Evolutionary conservation across 2,797 vertebrate species (phyloP).

Genomic region (Hippoglossus hippoglossus): DNA sequence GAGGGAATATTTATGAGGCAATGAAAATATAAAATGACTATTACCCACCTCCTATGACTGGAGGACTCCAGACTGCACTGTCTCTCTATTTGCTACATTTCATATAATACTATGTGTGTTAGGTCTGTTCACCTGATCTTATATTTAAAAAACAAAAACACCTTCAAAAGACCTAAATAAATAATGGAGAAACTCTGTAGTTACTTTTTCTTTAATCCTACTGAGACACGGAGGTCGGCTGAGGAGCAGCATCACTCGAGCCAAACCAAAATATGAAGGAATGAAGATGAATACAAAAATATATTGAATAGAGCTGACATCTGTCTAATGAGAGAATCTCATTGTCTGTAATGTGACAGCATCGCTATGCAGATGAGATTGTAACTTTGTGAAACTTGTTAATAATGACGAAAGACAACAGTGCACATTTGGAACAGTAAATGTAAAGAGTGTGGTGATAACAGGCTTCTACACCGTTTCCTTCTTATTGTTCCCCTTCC

Average conservation of each 20-base stretch:
- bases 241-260: not conserved
- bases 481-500: too few species aligned
- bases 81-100: constrained; percentile 24
- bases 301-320: constrained; percentile 4
- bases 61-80: constrained; percentile 9
- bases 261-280: not conserved
- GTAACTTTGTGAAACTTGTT: too few species aligned
- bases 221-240: too few species aligned
- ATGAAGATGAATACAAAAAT: not conserved
- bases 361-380: too few species aligned
- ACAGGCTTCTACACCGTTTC: too few species aligned
- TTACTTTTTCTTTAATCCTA: too few species aligned
- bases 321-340: not conserved
- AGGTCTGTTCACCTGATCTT: constrained; percentile 18
- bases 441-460: too few species aligned
- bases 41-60: constrained; percentile 40
- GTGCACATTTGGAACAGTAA: too few species aligned
- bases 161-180: not conserved
- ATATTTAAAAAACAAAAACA: not conserved
- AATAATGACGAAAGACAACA: too few species aligned
- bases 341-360: too few species aligned
- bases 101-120: constrained; percentile 15
- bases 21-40: constrained; percentile 77
- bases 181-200: too few species aligned
- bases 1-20: constrained; percentile 78